phyloP scores from a whole-genome alignment of 1,140 invertebrate genomes.

The Cepaea nemoralis region DNA sequence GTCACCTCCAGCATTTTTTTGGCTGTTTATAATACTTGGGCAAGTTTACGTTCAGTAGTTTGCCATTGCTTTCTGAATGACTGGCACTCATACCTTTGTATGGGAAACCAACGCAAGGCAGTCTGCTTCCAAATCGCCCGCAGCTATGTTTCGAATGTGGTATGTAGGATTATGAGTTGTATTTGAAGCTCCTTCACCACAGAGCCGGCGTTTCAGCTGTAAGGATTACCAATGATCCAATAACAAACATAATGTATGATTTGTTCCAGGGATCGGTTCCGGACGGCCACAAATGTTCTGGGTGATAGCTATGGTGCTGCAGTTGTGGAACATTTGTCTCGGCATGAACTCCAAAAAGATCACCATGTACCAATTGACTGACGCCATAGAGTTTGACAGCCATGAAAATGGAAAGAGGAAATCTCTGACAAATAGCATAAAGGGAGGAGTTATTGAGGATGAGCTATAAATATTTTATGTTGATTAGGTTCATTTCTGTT shows the following conservation, averaged over 20 bases:
- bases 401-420: slow-evolving; percentile 37
- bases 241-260: slow-evolving; percentile 13
- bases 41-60: too few species aligned
- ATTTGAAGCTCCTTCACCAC: too few species aligned
- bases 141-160: too few species aligned
- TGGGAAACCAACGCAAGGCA: too few species aligned
- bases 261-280: slow-evolving; percentile 74
- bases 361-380: slow-evolving; percentile 47
- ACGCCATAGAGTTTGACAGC: slow-evolving; percentile 27
- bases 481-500: too few species aligned
- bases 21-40: too few species aligned
- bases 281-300: slow-evolving; percentile 77
- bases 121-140: too few species aligned
- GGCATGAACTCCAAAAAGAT: slow-evolving; percentile 54
- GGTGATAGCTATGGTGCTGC: slow-evolving; percentile 77
- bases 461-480: slow-evolving; percentile 11
- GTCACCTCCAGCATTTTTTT: too few species aligned
- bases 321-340: slow-evolving; percentile 74
- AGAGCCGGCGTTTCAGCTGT: neutral
- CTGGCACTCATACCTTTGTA: too few species aligned
- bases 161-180: too few species aligned
- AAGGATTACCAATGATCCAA: neutral
- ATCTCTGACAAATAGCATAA: slow-evolving; percentile 20
- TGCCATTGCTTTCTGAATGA: too few species aligned
- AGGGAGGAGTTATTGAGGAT: slow-evolving; percentile 25